Conservation (phyloP, 2,113 vertebrate genomes). For the Pipra filicauda region DNA sequence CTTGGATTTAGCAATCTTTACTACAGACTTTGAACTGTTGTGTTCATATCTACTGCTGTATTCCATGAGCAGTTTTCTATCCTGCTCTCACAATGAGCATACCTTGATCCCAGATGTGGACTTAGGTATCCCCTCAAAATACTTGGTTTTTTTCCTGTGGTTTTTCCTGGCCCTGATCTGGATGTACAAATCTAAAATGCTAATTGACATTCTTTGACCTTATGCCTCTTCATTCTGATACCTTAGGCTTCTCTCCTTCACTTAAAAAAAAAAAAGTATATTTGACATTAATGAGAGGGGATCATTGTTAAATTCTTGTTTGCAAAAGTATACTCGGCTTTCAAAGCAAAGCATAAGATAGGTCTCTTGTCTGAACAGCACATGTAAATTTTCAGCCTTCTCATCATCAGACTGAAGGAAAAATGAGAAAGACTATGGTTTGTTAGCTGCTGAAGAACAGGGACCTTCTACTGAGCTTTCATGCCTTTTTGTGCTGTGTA, state of each 20-base stretch:
- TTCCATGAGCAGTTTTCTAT: background rate
- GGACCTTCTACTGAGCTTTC: constrained; percentile 22
- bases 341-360: background rate
- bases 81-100: background rate
- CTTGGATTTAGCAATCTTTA: background rate
- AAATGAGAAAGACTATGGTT: background rate
- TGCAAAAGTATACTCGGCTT: background rate
- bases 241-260: background rate
- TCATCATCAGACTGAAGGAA: background rate
- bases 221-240: background rate
- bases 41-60: background rate
- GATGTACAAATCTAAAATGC: background rate
- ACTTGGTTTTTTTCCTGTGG: rapidly evolving
- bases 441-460: background rate
- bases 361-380: background rate
- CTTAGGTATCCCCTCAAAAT: background rate
- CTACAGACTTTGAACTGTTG: background rate
- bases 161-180: background rate
- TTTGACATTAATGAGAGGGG: background rate
- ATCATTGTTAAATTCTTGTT: background rate
- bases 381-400: background rate
- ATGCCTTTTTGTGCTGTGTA: constrained; percentile 9
- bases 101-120: background rate
- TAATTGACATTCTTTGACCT: background rate
- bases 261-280: background rate